Evolutionary conservation across 2,888 invertebrate genomes (phyloP), one percentile per base, ranked within the genome.

Genomic region (Cataglyphis cursor): DNA sequence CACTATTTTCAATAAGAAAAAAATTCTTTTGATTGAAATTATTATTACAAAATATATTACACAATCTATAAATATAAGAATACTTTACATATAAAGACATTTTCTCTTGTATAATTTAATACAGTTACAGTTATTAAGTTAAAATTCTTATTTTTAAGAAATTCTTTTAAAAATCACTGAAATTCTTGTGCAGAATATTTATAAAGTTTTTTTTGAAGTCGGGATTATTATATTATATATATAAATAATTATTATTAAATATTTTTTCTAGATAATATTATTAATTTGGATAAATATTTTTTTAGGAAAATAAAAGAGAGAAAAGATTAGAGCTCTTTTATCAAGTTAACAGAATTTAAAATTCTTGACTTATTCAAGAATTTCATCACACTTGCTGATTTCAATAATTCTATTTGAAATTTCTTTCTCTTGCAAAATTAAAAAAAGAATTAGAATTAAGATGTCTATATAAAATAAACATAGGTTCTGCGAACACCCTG

Each of bases 111-210:
- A 41, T n/a, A 28, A 38, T 38, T 68, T 57, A 28, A 41, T 68
- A n/a, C 2, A 28, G 28, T 28, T 28, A 28, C 28, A 28, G 28
- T 28, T 68, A 68, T 28, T 68, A 18, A 38, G 28, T 66, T 21
- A 48, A 41, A 35, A 41, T 76, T 12, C n/a, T 66, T 12, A 65
- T n/a, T 38, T 62, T 68, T 38, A 54, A 76, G 6, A 65, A 28
- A 66, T 54, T 54, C 35, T 15, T 68, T 28, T 3, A 57, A 65
- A 75, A 24, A 66, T 54, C 28, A 24, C n/a, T 15, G 76, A 66
- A 66, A 66, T 76, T 76, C 15, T 54, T 35, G 12, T 76, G 66
- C 38, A 28, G 54, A 41, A 28, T 76, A 41, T 68, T 65, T 12
- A 54, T 57, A 41, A 76, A 76, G 41, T 76, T 21, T 57, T 35